Conservation (phyloP, 2,888 invertebrate species). For the Mamestra brassicae region DNA sequence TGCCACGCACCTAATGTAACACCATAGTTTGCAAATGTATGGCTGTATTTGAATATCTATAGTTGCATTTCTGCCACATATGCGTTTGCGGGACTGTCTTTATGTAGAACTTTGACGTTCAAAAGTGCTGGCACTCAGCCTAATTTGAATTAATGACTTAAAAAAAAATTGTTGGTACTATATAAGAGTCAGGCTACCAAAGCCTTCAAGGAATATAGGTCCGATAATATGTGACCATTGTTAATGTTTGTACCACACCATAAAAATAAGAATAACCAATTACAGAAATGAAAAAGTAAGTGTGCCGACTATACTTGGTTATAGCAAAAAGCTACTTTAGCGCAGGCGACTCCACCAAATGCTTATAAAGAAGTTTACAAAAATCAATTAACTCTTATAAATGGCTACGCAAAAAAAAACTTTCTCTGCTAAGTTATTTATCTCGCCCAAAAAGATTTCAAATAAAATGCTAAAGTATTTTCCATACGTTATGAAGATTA, state of each 20-base stretch:
- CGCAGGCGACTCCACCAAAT: neutral
- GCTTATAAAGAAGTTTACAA: conserved; percentile 22
- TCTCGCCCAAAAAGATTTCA: neutral
- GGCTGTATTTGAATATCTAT: neutral
- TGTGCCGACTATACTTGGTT: neutral
- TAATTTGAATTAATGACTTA: too few species aligned
- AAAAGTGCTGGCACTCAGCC: too few species aligned
- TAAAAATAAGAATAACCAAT: too few species aligned
- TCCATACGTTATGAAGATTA: neutral
- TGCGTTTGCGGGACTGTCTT: too few species aligned
- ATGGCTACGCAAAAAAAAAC: conserved; percentile 6
- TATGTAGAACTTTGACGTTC: too few species aligned
- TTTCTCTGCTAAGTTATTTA: conserved; percentile 10
- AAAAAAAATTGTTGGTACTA: neutral
- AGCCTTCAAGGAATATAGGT: neutral
- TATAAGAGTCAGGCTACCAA: neutral
- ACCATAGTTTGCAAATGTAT: neutral
- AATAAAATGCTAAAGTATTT: neutral
- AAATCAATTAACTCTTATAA: conserved; percentile 31
- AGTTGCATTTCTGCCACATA: neutral
- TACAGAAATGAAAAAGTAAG: neutral
- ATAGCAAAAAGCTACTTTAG: neutral
- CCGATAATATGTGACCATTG: neutral
- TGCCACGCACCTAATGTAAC: neutral
- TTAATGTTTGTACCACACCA: too few species aligned